Conservation (phyloP, 2,797 vertebrate genomes). For the Phyllotis vaccarum region DNA sequence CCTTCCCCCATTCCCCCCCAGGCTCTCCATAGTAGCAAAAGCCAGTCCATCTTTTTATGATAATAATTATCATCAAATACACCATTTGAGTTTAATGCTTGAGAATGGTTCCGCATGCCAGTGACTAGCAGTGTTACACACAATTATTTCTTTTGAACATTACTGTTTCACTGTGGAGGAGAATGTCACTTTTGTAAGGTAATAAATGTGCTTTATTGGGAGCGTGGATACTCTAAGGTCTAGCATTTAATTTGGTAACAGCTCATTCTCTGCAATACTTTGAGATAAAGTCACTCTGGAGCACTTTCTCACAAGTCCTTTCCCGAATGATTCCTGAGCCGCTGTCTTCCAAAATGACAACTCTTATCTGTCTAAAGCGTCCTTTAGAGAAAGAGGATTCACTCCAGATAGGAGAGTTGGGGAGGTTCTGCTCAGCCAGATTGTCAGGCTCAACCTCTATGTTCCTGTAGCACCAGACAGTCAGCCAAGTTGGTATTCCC, state of each 20-base stretch:
- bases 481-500: background rate
- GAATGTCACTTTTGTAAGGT: constrained; percentile 65
- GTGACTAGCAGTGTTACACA: background rate
- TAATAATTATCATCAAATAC: constrained; percentile 45
- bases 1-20: background rate
- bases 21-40: background rate
- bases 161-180: constrained; percentile 37
- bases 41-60: constrained; percentile 46
- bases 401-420: background rate
- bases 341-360: background rate
- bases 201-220: constrained; percentile 66
- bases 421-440: background rate
- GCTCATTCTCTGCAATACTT: constrained; percentile 10
- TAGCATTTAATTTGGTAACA: constrained; percentile 59
- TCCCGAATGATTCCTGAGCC: background rate
- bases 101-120: constrained; percentile 23
- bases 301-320: background rate
- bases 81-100: constrained; percentile 30
- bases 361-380: background rate
- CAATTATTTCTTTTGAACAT: constrained; percentile 64
- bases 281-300: constrained; percentile 47
- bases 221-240: background rate
- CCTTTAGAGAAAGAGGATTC: background rate
- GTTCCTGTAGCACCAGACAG: too few relatives aligned
- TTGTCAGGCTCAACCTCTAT: background rate